Base-by-base conservation (phyloP, 1,140 invertebrate species). In the Zaprionus ornatus region DNA sequence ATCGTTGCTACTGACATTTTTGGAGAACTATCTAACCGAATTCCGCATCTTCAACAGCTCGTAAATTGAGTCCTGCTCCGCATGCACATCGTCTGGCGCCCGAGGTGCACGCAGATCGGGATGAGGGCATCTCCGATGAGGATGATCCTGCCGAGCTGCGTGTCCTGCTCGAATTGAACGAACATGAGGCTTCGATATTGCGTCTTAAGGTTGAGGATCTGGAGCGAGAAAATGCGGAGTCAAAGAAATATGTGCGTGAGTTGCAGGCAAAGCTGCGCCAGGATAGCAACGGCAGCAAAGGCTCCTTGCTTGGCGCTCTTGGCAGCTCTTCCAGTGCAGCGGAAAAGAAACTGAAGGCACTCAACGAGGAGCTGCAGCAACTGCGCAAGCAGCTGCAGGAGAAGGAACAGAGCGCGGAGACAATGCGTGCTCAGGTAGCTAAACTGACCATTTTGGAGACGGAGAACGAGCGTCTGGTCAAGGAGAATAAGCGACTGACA, bases 81-180 rank as follows among this genome's bases (percentile, higher is more conserved):
- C 83, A 95, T 65, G 40, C 84, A 1, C 95, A 95, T 67, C 93
- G 95, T 75, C 90, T 95, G 63, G 94, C 94, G n/a, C 94, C 95
- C 61, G 95, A 96, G 90, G 93, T 94, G 68, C 93, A 94, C 32
- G 93, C 94, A 37, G 95, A 96, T 80, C 96, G 96, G 87, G 95
- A 96, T 90, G 96, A 96, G 91, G 95, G 95, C 37, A 95, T 95
- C 73, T 95, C 95, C 6, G 95, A 96, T 84, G 95, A 96, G 90
- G 96, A 97, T 78, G 96, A 97, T 92, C 94, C 95, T 10, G 94
- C 95, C 32, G 96, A 97, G 85, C 90, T 97, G 50, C 95, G 96
- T 80, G 93, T 98, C 29, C 95, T 98, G 73, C 92, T 98, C 35
- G 97, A 98, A 92, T 93, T 98, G n/a, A 96, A 96, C 84, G 97